phyloP scores from a whole-genome alignment of 2,888 invertebrate genomes.

The Epistrophe eligans region DNA sequence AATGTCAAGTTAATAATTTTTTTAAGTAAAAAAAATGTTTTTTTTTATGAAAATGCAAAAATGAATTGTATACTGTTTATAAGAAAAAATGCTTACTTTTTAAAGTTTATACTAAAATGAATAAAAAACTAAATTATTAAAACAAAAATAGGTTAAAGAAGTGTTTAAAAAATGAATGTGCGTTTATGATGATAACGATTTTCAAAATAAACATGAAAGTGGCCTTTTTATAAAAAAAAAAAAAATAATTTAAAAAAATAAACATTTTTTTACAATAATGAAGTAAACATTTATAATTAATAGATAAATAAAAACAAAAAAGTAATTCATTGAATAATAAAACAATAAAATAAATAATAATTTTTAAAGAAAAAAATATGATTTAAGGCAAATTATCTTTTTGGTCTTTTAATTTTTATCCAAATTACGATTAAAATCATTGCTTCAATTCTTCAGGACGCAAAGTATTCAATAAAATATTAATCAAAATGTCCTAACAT shows the following conservation, averaged over 20 bases:
- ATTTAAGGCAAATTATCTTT: conserved; percentile 9
- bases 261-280: conserved; percentile 53
- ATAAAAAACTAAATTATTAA: conserved; percentile 8
- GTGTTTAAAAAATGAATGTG: conserved; percentile 65
- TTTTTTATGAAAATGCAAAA: conserved; percentile 32
- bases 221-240: conserved; percentile 56
- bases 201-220: conserved; percentile 74
- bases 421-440: too few relatives aligned
- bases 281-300: conserved; percentile 44
- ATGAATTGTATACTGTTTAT: conserved; percentile 15
- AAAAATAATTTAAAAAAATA: conserved; percentile 27
- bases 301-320: conserved; percentile 18
- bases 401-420: not conserved
- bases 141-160: conserved; percentile 26
- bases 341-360: conserved; percentile 2
- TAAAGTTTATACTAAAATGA: not conserved
- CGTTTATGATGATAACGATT: conserved; percentile 73
- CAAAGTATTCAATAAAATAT: not conserved
- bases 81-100: not conserved
- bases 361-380: not conserved
- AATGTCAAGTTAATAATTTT: not conserved
- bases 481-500: not conserved
- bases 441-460: not conserved
- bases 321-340: not conserved
- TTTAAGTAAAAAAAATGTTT: conserved; percentile 40